phyloP scores from a whole-genome alignment of 2,113 vertebrate species.

The Aplodontia rufa region DNA sequence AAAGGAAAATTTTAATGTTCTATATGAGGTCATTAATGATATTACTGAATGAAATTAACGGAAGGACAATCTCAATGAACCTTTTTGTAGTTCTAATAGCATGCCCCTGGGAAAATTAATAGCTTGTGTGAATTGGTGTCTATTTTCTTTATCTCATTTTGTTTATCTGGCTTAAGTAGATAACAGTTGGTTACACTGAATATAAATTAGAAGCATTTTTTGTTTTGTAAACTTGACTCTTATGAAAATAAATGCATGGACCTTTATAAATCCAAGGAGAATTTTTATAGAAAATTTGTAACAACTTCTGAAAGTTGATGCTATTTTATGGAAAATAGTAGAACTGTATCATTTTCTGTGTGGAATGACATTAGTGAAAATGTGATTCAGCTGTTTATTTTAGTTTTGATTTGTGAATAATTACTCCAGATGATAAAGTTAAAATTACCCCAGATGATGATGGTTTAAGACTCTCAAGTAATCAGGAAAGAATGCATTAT shows the following conservation, averaged over 20 bases:
- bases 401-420: neutral
- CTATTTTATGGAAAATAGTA: neutral
- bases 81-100: slow-evolving; percentile 55
- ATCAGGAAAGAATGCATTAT: neutral
- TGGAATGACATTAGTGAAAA: neutral
- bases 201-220: slow-evolving; percentile 64
- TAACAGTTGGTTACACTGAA: slow-evolving; percentile 65
- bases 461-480: neutral
- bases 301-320: neutral
- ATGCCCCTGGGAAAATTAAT: slow-evolving; percentile 63
- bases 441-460: neutral
- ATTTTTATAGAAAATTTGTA: neutral
- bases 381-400: neutral
- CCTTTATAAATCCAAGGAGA: slow-evolving; percentile 53
- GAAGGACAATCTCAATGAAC: slow-evolving; percentile 61
- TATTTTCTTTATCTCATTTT: slow-evolving; percentile 72
- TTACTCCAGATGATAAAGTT: neutral
- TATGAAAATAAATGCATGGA: slow-evolving; percentile 45
- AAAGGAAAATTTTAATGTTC: slow-evolving; percentile 63
- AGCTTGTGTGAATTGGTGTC: slow-evolving; percentile 54
- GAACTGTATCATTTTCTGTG: neutral
- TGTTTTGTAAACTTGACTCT: slow-evolving; percentile 57
- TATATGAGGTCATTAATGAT: slow-evolving; percentile 69
- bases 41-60: slow-evolving; percentile 62
- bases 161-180: slow-evolving; percentile 70